These are phyloP conservation scores for Dinoponera quadriceps DNA, from an alignment of 1,140 invertebrate species.

Conservation along the genomic window DNA sequence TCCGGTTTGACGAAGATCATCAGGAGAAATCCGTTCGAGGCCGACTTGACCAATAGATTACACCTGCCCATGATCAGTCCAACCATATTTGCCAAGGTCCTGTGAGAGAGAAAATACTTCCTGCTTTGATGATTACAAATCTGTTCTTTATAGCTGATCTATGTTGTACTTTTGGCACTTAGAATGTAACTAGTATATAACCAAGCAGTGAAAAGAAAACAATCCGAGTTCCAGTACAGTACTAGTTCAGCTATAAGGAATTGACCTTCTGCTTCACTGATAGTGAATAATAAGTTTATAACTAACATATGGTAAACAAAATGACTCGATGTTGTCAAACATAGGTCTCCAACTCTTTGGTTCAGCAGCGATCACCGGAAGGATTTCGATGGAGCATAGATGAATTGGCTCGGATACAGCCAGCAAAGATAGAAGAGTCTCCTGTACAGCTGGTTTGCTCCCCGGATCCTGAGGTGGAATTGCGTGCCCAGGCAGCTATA, in stretches of 20 bases:
- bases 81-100: constrained; percentile 81
- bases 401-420: constrained; percentile 85
- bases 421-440: constrained; percentile 86
- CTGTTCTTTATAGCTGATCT: no score
- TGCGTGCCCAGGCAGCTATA: constrained; percentile 86
- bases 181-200: no score
- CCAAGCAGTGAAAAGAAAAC: no score
- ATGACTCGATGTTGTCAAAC: constrained; percentile 10
- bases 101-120: constrained; percentile 7
- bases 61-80: constrained; percentile 84
- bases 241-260: no score
- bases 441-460: constrained; percentile 84
- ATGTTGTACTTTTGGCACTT: no score
- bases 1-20: constrained; percentile 82
- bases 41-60: constrained; percentile 81
- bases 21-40: constrained; percentile 83
- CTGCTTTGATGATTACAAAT: no score
- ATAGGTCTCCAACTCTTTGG: constrained; percentile 66
- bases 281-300: constrained; percentile 23
- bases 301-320: neutral
- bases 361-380: constrained; percentile 81
- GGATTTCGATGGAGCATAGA: constrained; percentile 86
- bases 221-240: no score
- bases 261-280: neutral
- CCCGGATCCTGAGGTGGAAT: constrained; percentile 85